Conservation (phyloP, 2,888 invertebrate species). For the Aphodius sticticus region DNA sequence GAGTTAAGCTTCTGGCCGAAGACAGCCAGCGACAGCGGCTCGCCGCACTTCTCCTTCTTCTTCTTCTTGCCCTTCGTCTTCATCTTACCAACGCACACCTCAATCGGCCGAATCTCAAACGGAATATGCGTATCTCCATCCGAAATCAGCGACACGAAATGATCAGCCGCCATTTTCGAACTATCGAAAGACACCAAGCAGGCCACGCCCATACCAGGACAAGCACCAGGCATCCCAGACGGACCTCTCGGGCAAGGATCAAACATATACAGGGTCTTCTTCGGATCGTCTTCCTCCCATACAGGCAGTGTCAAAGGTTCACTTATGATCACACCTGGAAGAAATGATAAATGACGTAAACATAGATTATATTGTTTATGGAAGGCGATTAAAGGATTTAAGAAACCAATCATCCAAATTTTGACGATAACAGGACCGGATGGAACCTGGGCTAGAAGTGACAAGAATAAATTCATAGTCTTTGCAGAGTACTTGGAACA, state of each 20-base stretch:
- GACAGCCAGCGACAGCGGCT: constrained; percentile 25
- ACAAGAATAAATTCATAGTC: too few relatives aligned
- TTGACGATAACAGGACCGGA: too few relatives aligned
- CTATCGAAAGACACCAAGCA: constrained; percentile 65
- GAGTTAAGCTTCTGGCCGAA: constrained; percentile 43
- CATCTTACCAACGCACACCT: constrained; percentile 52
- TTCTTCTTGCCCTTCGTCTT: constrained; percentile 40
- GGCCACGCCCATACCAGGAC: constrained; percentile 57
- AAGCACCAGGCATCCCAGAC: constrained; percentile 58
- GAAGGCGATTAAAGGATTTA: too few relatives aligned
- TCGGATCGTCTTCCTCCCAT: constrained; percentile 61
- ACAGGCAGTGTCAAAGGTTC: constrained; percentile 61
- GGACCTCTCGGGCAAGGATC: constrained; percentile 63
- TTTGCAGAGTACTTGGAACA: too few relatives aligned
- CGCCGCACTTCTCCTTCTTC: constrained; percentile 37
- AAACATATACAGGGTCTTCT: constrained; percentile 67
- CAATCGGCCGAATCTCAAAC: constrained; percentile 57
- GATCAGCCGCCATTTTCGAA: constrained; percentile 61
- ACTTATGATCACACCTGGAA: constrained; percentile 59
- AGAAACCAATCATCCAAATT: too few relatives aligned
- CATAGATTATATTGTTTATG: too few relatives aligned
- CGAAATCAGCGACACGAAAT: constrained; percentile 64
- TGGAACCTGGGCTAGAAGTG: too few relatives aligned
- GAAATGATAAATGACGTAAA: too few relatives aligned
- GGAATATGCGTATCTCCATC: constrained; percentile 56